phyloP scores from a whole-genome alignment of 2,797 vertebrate species.

The Remorina albescens region DNA sequence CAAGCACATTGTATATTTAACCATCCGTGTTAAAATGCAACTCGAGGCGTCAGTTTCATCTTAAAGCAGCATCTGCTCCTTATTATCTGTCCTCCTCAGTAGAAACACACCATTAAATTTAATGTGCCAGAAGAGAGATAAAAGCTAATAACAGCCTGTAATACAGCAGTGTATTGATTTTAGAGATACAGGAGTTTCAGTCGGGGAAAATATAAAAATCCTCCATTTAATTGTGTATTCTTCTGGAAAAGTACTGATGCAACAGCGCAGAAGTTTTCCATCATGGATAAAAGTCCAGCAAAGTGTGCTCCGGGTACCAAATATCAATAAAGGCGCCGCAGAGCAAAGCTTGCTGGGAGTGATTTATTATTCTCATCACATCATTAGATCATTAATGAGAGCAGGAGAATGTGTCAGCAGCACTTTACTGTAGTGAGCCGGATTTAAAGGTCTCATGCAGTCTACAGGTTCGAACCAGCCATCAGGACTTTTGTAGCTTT shows the following conservation, averaged over 20 bases:
- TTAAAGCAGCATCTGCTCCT: conserved; percentile 29
- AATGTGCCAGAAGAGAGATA: background rate
- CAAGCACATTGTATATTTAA: background rate
- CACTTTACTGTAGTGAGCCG: too few species aligned
- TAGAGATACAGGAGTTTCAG: background rate
- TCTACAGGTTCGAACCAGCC: background rate
- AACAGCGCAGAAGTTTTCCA: too few species aligned
- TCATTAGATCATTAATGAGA: too few species aligned
- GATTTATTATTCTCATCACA: too few species aligned
- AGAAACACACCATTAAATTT: conserved; percentile 20
- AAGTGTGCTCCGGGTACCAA: too few species aligned
- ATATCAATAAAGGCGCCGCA: too few species aligned
- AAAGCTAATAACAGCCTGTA: background rate
- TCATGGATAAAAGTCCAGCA: too few species aligned
- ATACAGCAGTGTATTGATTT: background rate
- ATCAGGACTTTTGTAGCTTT: background rate
- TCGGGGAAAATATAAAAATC: background rate
- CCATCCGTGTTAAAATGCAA: background rate
- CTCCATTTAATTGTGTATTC: background rate
- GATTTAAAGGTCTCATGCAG: too few species aligned
- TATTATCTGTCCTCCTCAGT: background rate
- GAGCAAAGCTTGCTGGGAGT: too few species aligned
- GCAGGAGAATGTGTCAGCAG: too few species aligned
- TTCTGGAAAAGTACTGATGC: background rate
- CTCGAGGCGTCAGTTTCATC: background rate